Conservation (phyloP, 1,140 invertebrate genomes). For the Saxidomus purpurata region DNA sequence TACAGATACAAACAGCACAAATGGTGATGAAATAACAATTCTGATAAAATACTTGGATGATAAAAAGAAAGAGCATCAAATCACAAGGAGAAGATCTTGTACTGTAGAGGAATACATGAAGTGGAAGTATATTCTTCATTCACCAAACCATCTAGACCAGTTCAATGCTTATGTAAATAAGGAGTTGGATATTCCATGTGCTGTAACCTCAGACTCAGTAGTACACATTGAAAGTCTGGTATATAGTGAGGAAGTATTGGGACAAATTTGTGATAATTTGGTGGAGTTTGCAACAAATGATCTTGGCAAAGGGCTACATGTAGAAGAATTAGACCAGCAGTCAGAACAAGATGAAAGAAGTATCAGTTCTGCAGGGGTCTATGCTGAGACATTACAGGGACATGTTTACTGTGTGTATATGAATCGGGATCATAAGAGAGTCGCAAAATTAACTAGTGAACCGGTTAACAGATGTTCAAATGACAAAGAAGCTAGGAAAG, state of each 20-base stretch:
- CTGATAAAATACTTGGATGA: too few relatives aligned
- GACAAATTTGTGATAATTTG: neutral
- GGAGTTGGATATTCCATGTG: neutral
- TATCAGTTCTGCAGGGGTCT: neutral
- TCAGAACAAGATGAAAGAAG: neutral
- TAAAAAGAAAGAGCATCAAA: too few relatives aligned
- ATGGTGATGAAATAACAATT: too few relatives aligned
- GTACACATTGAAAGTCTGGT: neutral
- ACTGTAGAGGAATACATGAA: conserved; percentile 12
- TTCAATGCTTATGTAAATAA: neutral
- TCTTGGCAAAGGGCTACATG: neutral
- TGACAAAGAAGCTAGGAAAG: neutral
- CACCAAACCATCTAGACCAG: neutral
- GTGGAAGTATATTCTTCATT: conserved; percentile 21
- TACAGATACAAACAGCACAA: too few relatives aligned
- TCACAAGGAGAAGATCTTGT: neutral
- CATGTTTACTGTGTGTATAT: neutral
- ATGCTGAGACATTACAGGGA: neutral
- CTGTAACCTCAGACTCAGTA: neutral
- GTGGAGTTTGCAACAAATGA: neutral
- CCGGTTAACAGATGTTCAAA: neutral
- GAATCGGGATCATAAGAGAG: neutral
- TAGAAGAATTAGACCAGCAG: neutral
- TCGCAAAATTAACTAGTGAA: neutral
- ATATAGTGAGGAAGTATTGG: neutral